Evolutionary conservation across 2,113 vertebrate genomes (phyloP).

Genomic region (Microcebus murinus): DNA sequence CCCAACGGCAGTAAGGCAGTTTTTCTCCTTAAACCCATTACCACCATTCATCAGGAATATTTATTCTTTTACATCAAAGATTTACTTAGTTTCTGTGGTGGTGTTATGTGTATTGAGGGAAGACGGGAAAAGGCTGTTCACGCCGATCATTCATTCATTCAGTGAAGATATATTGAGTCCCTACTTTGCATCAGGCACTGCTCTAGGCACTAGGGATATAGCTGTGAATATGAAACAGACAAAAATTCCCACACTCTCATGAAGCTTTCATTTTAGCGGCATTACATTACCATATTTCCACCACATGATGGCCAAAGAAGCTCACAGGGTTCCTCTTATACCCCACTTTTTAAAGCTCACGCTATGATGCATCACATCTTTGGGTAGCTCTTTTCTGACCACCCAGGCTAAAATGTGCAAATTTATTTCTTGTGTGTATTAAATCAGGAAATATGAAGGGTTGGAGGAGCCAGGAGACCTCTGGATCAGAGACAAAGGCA

Average conservation of each 20-base stretch:
- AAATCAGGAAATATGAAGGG: neutral
- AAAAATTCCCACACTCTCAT: neutral
- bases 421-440: neutral
- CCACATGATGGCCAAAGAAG: accelerated
- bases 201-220: neutral
- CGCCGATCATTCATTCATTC: neutral
- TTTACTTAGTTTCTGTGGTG: neutral
- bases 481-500: neutral
- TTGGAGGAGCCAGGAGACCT: neutral
- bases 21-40: conserved; percentile 55
- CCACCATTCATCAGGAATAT: conserved; percentile 20
- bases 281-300: too few species aligned
- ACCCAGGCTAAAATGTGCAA: neutral
- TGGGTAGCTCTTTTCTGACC: neutral
- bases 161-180: neutral
- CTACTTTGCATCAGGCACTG: neutral
- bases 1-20: conserved; percentile 56
- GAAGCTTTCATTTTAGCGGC: neutral
- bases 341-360: neutral
- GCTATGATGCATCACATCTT: too few species aligned
- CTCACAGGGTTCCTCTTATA: neutral
- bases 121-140: neutral
- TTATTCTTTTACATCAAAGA: conserved; percentile 26
- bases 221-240: neutral
- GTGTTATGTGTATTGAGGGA: neutral